Evolutionary conservation across 1,140 invertebrate species (phyloP).

Genomic region (Oscheius sp.): DNA sequence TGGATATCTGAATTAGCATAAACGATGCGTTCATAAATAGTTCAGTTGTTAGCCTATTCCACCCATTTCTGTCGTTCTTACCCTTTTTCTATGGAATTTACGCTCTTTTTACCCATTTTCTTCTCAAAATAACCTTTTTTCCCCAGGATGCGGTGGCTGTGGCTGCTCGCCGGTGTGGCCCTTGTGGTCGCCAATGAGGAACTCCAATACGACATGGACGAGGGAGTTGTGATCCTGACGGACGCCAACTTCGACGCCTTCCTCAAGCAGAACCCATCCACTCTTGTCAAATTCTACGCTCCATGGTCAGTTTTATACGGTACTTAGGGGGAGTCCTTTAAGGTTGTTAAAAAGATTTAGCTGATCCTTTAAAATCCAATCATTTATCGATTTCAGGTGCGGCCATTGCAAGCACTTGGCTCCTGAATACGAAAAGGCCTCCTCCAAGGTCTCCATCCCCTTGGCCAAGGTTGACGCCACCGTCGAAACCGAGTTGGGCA

Average conservation of each 20-base stretch:
- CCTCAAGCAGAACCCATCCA: constrained; percentile 40
- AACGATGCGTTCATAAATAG: no score
- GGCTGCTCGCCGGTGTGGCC: background rate
- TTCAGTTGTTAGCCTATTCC: no score
- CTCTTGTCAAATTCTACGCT: constrained; percentile 45
- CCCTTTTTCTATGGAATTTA: no score
- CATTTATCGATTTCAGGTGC: constrained; percentile 42
- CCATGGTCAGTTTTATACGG: constrained; percentile 26
- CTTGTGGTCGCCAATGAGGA: constrained; percentile 21
- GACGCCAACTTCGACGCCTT: constrained; percentile 46
- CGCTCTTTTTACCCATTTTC: background rate
- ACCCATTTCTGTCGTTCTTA: no score
- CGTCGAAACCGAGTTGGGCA: constrained; percentile 53
- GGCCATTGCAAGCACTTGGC: constrained; percentile 68
- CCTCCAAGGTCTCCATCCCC: constrained; percentile 77
- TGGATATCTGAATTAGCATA: no score
- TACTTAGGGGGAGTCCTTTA: background rate
- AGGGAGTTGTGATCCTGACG: constrained; percentile 44
- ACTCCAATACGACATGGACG: constrained; percentile 42
- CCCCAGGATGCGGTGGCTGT: background rate
- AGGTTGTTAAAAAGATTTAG: background rate
- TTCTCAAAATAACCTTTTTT: background rate
- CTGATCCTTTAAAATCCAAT: background rate
- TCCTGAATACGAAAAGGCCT: constrained; percentile 93
- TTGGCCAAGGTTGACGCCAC: constrained; percentile 65